Percentiles rank a stretch among this genome's conserved stretches.
These are phyloP conservation scores for Xylota segnis DNA, from an alignment of 2,888 invertebrate genomes.

Conservation along the genomic window DNA sequence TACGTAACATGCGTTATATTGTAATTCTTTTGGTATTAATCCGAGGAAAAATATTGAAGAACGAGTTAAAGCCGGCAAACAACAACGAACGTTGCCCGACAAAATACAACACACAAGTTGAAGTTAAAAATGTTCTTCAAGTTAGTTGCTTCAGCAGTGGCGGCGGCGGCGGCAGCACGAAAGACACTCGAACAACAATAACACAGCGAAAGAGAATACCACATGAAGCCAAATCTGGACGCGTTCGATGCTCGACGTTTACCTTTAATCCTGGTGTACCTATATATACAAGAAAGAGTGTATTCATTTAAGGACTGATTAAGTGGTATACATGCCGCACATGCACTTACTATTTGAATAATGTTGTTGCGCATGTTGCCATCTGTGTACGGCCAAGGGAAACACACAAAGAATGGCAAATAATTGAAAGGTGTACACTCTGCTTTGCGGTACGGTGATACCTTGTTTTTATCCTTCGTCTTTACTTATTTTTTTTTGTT, in stretches of 20 bases:
- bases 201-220: constrained; percentile 52
- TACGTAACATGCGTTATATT: constrained; percentile 77
- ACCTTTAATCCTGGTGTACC: constrained; percentile 62
- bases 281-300: constrained; percentile 52
- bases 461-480: not conserved
- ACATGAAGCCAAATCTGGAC: constrained; percentile 72
- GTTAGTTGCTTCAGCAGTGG: constrained; percentile 15
- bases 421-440: constrained; percentile 70
- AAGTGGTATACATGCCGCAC: constrained; percentile 77
- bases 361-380: constrained; percentile 76
- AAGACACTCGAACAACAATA: constrained; percentile 57
- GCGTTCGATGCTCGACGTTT: constrained; percentile 48
- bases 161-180: constrained; percentile 59
- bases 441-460: not conserved
- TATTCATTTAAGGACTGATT: constrained; percentile 77
- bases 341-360: constrained; percentile 77
- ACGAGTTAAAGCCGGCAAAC: constrained; percentile 27
- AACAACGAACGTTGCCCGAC: constrained; percentile 58
- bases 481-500: not conserved
- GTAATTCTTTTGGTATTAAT: constrained; percentile 76
- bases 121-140: constrained; percentile 65
- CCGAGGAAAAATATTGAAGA: constrained; percentile 65
- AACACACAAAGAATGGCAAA: constrained; percentile 70
- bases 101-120: constrained; percentile 68
- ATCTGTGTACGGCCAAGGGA: constrained; percentile 60